A percentile compares a stretch with the other conserved stretches of the same genome.
Evolutionary conservation across 2,113 vertebrate species (phyloP).

Genomic region (Protobothrops flavoviridis): DNA sequence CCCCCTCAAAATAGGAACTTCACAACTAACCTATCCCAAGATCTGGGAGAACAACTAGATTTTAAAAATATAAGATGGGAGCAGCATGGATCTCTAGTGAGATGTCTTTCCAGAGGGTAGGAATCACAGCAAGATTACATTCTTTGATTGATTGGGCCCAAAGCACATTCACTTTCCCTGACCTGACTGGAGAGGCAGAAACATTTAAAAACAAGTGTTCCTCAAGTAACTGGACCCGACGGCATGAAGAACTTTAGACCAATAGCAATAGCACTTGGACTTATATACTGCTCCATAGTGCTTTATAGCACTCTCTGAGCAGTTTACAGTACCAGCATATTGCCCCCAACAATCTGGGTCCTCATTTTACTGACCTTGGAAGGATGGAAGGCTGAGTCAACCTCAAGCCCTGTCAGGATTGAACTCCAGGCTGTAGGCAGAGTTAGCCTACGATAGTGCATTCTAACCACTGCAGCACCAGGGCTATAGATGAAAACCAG

Average conservation of each 20-base stretch:
- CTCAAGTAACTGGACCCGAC: background rate
- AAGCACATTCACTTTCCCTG: background rate
- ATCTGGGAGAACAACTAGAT: background rate
- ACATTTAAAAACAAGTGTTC: background rate
- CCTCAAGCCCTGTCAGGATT: background rate
- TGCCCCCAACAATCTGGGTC: background rate
- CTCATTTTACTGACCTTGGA: background rate
- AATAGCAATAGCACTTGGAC: background rate
- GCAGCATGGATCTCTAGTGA: background rate
- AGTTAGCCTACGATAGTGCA: background rate
- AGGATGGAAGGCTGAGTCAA: background rate
- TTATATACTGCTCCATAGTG: background rate
- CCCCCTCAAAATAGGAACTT: background rate
- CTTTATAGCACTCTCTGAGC: background rate
- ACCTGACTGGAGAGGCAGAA: background rate
- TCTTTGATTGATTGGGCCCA: background rate
- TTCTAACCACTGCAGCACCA: background rate
- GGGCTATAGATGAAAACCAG: background rate
- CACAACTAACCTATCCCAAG: background rate
- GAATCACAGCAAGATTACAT: background rate
- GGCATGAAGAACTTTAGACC: background rate
- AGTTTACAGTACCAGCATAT: background rate
- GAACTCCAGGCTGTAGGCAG: background rate
- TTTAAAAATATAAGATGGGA: background rate
- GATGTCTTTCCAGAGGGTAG: background rate